A percentile compares a stretch with the other conserved stretches of the same genome.
Conservation (phyloP, 2,113 vertebrate species). For the Sus scrofa region DNA sequence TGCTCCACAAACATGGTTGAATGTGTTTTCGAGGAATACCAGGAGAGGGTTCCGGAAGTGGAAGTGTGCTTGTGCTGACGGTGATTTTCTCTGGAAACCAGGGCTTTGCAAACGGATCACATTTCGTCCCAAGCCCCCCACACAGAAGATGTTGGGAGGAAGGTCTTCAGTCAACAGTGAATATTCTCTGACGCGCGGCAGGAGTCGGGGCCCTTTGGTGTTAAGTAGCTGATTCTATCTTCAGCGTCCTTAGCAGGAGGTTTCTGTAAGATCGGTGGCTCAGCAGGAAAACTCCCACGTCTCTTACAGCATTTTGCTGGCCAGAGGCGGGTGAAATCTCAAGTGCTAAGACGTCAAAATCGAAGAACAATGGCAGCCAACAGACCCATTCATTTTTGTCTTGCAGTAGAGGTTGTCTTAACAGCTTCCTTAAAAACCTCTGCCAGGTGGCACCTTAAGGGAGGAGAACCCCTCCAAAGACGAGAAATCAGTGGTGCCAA, state of each 20-base stretch:
- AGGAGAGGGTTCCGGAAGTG: not conserved
- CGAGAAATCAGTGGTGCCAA: conserved; percentile 12
- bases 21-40: not conserved
- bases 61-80: not conserved
- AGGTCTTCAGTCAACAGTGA: not conserved
- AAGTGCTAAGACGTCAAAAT: conserved; percentile 74
- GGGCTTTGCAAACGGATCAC: not conserved
- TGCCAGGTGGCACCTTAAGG: conserved; percentile 72
- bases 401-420: conserved; percentile 57
- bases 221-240: not conserved
- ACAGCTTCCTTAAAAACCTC: conserved; percentile 61
- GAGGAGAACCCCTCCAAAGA: conserved; percentile 74
- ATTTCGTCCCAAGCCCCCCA: not conserved
- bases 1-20: not conserved
- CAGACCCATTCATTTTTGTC: conserved; percentile 51
- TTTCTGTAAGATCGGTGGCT: conserved; percentile 9
- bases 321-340: conserved; percentile 51
- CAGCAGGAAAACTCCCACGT: conserved; percentile 59
- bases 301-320: conserved; percentile 45
- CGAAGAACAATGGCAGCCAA: conserved; percentile 69
- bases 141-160: not conserved
- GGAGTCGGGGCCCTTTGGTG: not conserved
- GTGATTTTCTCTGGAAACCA: conserved; percentile 26
- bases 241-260: not conserved
- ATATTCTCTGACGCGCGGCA: not conserved